Percentiles rank a stretch among this genome's conserved stretches.
These are phyloP conservation scores for Hirtodrosophila histrioides DNA, from an alignment of 2,888 invertebrate species.

Conservation along the genomic window DNA sequence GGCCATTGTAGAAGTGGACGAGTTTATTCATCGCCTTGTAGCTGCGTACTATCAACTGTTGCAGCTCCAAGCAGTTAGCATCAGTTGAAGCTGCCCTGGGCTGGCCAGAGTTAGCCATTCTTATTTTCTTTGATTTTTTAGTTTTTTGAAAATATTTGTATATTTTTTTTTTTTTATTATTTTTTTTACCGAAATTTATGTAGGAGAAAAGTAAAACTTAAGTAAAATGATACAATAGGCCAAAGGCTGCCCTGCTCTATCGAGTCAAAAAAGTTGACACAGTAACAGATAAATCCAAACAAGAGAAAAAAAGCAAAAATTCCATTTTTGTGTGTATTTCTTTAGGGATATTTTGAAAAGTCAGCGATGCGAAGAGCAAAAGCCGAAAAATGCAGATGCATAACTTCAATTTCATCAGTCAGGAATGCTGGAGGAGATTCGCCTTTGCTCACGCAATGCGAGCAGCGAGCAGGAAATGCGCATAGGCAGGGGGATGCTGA, in stretches of 20 bases:
- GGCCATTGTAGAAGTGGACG: constrained; percentile 37
- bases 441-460: constrained; percentile 38
- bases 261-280: constrained; percentile 16
- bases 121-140: constrained; percentile 8
- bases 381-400: constrained; percentile 19
- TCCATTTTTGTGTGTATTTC: constrained; percentile 1
- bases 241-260: background rate
- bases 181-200: constrained; percentile 22
- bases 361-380: constrained; percentile 17
- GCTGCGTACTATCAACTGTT: constrained; percentile 32
- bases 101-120: constrained; percentile 24
- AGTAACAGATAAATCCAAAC: background rate
- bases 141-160: constrained; percentile 23
- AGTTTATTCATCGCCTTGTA: constrained; percentile 34
- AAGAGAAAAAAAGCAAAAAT: background rate
- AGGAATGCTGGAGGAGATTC: constrained; percentile 28
- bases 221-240: constrained; percentile 14
- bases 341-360: constrained; percentile 19
- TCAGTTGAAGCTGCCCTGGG: constrained; percentile 20
- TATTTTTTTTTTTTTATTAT: constrained; percentile 2
- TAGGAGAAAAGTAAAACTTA: constrained; percentile 20
- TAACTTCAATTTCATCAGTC: constrained; percentile 32
- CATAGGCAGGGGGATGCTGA: constrained; percentile 2
- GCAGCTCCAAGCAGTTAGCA: constrained; percentile 21
- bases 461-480: constrained; percentile 42